A percentile compares a stretch with the other conserved stretches of the same genome.
phyloP scores from a whole-genome alignment of 2,888 invertebrate genomes.

The Serripes groenlandicus region DNA sequence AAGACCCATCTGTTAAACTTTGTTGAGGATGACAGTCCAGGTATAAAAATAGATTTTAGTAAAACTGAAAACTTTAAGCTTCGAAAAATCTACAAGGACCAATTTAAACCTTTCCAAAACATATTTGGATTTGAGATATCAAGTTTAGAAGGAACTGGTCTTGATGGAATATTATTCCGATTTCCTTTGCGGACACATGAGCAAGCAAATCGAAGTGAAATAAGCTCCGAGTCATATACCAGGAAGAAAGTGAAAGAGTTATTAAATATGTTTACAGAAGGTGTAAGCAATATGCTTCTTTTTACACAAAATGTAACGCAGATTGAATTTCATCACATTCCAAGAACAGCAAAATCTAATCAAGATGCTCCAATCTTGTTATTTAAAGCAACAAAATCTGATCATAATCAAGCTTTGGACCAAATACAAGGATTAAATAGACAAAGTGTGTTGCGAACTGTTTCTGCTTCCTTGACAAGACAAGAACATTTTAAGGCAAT shows the following conservation, averaged over 20 bases:
- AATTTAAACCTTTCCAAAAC: slow-evolving; percentile 77
- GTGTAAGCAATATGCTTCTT: slow-evolving; percentile 80
- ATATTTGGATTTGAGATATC: slow-evolving; percentile 67
- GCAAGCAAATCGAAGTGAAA: slow-evolving; percentile 80
- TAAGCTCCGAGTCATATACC: slow-evolving; percentile 74
- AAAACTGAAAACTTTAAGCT: slow-evolving; percentile 48
- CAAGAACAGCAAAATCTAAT: slow-evolving; percentile 21
- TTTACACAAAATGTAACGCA: slow-evolving; percentile 83
- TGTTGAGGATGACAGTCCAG: slow-evolving; percentile 57
- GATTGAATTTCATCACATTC: slow-evolving; percentile 77
- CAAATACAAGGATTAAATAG: no score
- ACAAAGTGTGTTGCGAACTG: background rate
- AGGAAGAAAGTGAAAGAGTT: slow-evolving; percentile 75
- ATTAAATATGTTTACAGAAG: slow-evolving; percentile 75
- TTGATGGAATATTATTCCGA: slow-evolving; percentile 77
- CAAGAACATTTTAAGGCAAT: slow-evolving; percentile 7
- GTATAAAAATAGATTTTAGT: slow-evolving; percentile 71
- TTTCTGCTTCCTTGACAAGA: background rate
- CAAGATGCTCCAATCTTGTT: no score
- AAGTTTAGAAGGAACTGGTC: background rate
- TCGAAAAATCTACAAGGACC: slow-evolving; percentile 66
- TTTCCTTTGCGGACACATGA: slow-evolving; percentile 81
- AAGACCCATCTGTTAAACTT: slow-evolving; percentile 76
- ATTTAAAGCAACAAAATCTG: no score
- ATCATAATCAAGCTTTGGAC: no score